Conservation (phyloP, 2,113 vertebrate genomes). For the Spea multiplicata region DNA sequence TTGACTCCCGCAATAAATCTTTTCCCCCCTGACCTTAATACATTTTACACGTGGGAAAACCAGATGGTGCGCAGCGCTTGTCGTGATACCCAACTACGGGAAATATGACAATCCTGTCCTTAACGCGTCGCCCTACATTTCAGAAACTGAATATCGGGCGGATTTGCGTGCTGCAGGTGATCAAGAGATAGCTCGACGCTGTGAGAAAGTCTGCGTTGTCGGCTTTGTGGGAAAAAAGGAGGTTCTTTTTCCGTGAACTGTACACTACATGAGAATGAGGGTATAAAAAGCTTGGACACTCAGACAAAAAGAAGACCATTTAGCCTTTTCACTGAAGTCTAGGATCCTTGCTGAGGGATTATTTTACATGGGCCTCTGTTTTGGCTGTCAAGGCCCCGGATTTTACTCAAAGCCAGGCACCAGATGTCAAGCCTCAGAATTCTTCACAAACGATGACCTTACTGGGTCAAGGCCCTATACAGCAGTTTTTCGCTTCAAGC, state of each 20-base stretch:
- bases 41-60: background rate
- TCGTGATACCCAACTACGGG: background rate
- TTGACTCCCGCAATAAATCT: background rate
- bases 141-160: background rate
- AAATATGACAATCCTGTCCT: background rate
- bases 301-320: slow-evolving; percentile 63
- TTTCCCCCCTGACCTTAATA: background rate
- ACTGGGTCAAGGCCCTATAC: slow-evolving; percentile 66
- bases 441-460: slow-evolving; percentile 70
- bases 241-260: slow-evolving; percentile 58
- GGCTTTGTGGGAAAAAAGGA: slow-evolving; percentile 54
- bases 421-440: slow-evolving; percentile 74
- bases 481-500: slow-evolving; percentile 65
- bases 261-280: slow-evolving; percentile 53
- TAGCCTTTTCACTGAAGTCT: slow-evolving; percentile 66
- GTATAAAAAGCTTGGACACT: slow-evolving; percentile 60
- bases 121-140: background rate
- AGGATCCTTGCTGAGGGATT: slow-evolving; percentile 73
- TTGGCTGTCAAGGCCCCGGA: slow-evolving; percentile 63
- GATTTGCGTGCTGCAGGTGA: slow-evolving; percentile 50
- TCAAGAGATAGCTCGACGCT: slow-evolving; percentile 52
- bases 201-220: slow-evolving; percentile 61
- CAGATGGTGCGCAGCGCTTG: background rate
- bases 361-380: slow-evolving; percentile 67
- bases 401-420: slow-evolving; percentile 68